Evolutionary conservation across 1,140 invertebrate species (phyloP).

Genomic region (Trinorchestia longiramus): DNA sequence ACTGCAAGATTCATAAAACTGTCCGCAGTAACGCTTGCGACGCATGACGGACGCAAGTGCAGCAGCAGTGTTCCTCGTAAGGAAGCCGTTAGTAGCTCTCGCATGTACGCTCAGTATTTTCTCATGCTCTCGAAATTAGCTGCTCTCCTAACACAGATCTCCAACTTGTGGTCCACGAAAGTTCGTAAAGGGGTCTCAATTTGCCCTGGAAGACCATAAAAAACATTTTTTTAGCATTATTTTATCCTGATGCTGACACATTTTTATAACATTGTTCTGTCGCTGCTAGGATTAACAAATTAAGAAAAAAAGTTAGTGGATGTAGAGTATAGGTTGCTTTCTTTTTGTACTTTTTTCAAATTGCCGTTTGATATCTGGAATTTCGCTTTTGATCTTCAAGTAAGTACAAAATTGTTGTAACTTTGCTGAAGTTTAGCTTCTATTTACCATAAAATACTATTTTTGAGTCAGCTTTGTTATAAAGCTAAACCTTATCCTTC

Average conservation of each 20-base stretch:
- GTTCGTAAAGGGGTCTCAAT: neutral
- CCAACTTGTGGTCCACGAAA: neutral
- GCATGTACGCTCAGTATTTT: neutral
- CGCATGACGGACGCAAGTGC: neutral
- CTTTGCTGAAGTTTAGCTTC: neutral
- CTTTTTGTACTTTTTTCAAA: neutral
- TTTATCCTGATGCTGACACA: neutral
- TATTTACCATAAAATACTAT: neutral
- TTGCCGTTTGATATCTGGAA: neutral
- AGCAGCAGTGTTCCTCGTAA: neutral
- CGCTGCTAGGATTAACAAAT: neutral
- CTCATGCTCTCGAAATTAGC: neutral
- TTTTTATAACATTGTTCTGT: neutral
- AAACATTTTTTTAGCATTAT: neutral
- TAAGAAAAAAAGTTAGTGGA: neutral
- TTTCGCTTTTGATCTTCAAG: neutral
- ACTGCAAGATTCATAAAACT: conserved; percentile 1
- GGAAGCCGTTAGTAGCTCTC: neutral
- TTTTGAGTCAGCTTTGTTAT: neutral
- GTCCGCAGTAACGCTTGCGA: neutral
- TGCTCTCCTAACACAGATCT: neutral
- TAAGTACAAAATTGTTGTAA: neutral
- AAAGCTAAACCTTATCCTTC: neutral
- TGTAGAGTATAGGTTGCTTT: neutral
- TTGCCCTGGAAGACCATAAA: neutral